A percentile compares a stretch with the other conserved stretches of the same genome.
Evolutionary conservation across 2,888 invertebrate species (phyloP).

Genomic region (Dasysyrphus albostriatus): DNA sequence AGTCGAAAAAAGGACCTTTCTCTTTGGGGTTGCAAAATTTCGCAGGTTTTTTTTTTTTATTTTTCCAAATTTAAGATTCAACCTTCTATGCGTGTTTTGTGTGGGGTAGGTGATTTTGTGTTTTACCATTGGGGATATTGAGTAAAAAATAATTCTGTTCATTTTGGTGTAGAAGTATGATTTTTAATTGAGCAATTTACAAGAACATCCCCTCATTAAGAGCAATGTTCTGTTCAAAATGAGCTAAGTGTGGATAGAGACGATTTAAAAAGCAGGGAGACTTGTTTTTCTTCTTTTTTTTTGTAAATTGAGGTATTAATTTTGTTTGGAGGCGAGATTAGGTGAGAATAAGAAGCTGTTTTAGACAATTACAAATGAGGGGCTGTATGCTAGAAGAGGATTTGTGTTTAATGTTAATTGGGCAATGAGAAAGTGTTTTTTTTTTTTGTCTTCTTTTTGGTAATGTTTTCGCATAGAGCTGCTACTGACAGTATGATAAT

Average conservation of each 20-base stretch:
- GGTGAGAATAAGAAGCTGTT: slow-evolving; percentile 75
- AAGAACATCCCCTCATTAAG: slow-evolving; percentile 74
- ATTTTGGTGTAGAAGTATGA: slow-evolving; percentile 59
- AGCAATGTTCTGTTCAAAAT: slow-evolving; percentile 30
- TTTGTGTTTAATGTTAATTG: slow-evolving; percentile 69
- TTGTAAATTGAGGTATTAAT: slow-evolving; percentile 55
- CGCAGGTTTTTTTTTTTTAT: slow-evolving; percentile 48
- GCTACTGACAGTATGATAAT: slow-evolving; percentile 6
- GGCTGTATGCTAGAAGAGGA: slow-evolving; percentile 35
- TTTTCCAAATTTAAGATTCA: not conserved
- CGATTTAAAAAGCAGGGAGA: slow-evolving; percentile 4
- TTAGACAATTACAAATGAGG: slow-evolving; percentile 70
- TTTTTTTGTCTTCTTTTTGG: not conserved
- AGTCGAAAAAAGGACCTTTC: slow-evolving; percentile 39
- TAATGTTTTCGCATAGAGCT: not conserved
- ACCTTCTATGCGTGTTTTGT: not conserved
- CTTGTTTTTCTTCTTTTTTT: slow-evolving; percentile 19
- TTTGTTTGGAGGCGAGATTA: slow-evolving; percentile 56
- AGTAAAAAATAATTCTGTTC: slow-evolving; percentile 33
- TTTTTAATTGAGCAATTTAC: slow-evolving; percentile 76
- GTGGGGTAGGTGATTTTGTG: not conserved
- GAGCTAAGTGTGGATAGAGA: slow-evolving; percentile 42
- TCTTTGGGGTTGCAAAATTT: slow-evolving; percentile 50
- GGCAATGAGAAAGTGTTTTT: slow-evolving; percentile 57
- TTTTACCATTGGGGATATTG: slow-evolving; percentile 15